phyloP scores from a whole-genome alignment of 2,113 vertebrate species.

The Candoia aspera region DNA sequence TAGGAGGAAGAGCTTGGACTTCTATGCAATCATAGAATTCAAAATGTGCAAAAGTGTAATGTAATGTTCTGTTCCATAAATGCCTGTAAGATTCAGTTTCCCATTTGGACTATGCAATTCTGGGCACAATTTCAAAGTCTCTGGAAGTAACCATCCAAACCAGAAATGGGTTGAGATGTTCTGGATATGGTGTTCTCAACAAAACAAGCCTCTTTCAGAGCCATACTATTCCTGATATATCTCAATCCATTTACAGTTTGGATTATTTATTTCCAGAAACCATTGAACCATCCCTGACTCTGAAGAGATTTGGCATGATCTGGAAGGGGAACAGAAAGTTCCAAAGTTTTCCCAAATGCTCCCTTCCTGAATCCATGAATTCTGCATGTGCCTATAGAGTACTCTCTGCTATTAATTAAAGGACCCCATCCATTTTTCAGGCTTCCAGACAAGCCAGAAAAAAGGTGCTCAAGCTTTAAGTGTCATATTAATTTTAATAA shows the following conservation, averaged over 20 bases:
- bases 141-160: background rate
- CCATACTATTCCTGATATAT: background rate
- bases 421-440: background rate
- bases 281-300: background rate
- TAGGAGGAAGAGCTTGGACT: background rate
- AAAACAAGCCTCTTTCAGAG: background rate
- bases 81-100: background rate
- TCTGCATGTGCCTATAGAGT: background rate
- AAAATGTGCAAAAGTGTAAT: background rate
- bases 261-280: background rate
- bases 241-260: background rate
- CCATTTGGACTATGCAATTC: background rate
- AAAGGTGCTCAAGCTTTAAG: background rate
- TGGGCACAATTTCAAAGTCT: background rate
- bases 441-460: background rate
- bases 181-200: background rate
- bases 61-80: background rate
- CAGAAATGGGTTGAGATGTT: background rate
- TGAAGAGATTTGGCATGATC: background rate
- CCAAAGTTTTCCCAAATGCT: background rate
- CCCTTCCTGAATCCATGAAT: background rate
- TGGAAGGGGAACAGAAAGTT: background rate
- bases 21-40: background rate
- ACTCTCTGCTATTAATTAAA: background rate
- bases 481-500: background rate